These are phyloP conservation scores for Trematomus loennbergii DNA, from an alignment of 2,113 vertebrate species.

Conservation along the genomic window DNA sequence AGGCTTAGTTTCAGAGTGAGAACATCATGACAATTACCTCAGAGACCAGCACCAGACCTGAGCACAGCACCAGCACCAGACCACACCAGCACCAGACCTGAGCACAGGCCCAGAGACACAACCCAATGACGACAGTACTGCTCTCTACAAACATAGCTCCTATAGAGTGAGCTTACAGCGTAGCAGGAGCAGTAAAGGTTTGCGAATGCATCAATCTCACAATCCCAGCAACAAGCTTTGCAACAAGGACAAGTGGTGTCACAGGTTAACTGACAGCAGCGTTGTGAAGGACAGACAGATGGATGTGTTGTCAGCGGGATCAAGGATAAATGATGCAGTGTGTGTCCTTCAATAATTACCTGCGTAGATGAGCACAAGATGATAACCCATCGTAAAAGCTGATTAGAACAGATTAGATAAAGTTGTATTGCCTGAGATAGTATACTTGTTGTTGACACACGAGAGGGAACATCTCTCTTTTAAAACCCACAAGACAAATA, in stretches of 20 bases:
- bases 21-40: conserved; percentile 50
- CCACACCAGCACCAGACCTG: too few species aligned
- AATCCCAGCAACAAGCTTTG: conserved; percentile 46
- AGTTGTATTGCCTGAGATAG: conserved; percentile 19
- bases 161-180: conserved; percentile 16
- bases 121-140: conserved; percentile 12
- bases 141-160: conserved; percentile 41
- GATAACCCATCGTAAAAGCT: neutral
- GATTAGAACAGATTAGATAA: conserved; percentile 23
- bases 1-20: conserved; percentile 45
- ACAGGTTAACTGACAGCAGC: conserved; percentile 47
- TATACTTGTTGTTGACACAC: conserved; percentile 17
- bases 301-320: conserved; percentile 47
- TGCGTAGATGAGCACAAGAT: neutral
- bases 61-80: too few species aligned
- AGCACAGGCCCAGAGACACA: conserved; percentile 26
- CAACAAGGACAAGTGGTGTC: conserved; percentile 62
- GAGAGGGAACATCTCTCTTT: conserved; percentile 20
- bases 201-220: conserved; percentile 66
- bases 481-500: conserved; percentile 20
- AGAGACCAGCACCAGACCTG: conserved; percentile 37
- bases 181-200: conserved; percentile 44
- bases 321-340: conserved; percentile 36
- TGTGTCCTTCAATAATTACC: conserved; percentile 45
- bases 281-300: conserved; percentile 60